Percentiles rank a stretch among this genome's conserved stretches.
phyloP scores from a whole-genome alignment of 2,888 invertebrate genomes.

The Drosophila setosimentum region DNA sequence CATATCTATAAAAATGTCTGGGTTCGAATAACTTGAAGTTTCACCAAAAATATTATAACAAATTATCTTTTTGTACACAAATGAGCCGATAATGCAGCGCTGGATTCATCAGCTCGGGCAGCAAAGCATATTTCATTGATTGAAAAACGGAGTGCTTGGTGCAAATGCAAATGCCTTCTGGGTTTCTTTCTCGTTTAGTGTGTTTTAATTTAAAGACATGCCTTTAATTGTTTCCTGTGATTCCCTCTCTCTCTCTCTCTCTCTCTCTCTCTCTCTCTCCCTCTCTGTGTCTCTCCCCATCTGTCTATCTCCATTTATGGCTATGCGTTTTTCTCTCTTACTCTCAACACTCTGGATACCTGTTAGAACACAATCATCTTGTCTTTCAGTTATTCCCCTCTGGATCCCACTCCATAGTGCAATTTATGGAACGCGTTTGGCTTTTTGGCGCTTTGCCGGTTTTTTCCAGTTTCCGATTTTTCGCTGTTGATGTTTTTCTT shows the following conservation, averaged over 20 bases:
- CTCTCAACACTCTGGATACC: slow-evolving; percentile 30
- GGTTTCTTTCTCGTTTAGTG: not conserved
- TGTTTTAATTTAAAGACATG: not conserved
- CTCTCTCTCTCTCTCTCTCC: not conserved
- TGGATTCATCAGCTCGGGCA: not conserved
- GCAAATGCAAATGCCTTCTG: not conserved
- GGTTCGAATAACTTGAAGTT: not conserved
- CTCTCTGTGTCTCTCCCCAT: not conserved
- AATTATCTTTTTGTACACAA: not conserved
- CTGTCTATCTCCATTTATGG: not conserved
- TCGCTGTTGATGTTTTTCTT: slow-evolving; percentile 23
- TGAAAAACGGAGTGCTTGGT: not conserved
- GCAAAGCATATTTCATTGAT: not conserved
- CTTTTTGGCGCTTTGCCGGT: slow-evolving; percentile 62
- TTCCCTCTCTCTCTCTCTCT: not conserved
- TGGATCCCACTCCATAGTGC: slow-evolving; percentile 53
- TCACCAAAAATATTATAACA: too few species aligned
- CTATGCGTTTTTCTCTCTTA: slow-evolving; percentile 1
- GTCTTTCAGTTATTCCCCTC: slow-evolving; percentile 43
- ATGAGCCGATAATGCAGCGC: not conserved
- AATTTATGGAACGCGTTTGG: slow-evolving; percentile 73
- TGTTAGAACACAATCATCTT: slow-evolving; percentile 42
- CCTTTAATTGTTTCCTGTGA: slow-evolving; percentile 1
- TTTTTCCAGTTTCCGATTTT: slow-evolving; percentile 6
- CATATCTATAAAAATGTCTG: not conserved